These are phyloP conservation scores for Morelia viridis DNA, from an alignment of 2,797 vertebrate genomes.

Conservation along the genomic window DNA sequence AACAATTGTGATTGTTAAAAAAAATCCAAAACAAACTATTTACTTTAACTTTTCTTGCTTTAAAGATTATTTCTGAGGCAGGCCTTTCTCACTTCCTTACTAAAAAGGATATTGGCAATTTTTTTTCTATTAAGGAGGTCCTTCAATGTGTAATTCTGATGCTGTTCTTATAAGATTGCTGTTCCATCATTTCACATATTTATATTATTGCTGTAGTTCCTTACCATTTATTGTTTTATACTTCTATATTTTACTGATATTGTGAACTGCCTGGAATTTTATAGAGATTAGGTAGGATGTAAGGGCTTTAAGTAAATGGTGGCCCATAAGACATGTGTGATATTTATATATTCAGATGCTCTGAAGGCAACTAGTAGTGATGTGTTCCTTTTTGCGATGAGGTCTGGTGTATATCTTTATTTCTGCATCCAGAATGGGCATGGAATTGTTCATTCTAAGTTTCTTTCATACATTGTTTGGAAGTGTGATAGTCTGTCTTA, in stretches of 20 bases:
- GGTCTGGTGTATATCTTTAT: background rate
- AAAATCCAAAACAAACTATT: background rate
- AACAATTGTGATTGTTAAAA: background rate
- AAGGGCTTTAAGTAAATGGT: background rate
- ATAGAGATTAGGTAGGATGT: background rate
- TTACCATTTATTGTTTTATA: background rate
- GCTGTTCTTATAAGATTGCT: background rate
- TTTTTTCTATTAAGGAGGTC: background rate
- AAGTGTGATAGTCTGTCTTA: background rate
- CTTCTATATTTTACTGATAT: background rate
- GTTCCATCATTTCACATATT: background rate
- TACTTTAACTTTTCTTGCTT: background rate
- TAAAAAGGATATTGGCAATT: background rate
- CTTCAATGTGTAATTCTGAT: background rate
- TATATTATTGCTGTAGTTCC: background rate
- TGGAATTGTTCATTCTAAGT: background rate
- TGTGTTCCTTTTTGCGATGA: background rate
- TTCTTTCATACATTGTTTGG: background rate
- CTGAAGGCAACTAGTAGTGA: background rate
- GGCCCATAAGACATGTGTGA: background rate
- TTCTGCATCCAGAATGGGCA: background rate
- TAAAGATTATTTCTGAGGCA: background rate
- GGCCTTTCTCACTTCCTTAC: background rate
- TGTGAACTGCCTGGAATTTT: background rate
- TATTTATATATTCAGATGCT: background rate